Percentiles rank a stretch among this genome's conserved stretches.
Conservation (phyloP, 30 jellyfish, hydroid and myxozoan genomes). For the Turritopsis dohrnii region DNA sequence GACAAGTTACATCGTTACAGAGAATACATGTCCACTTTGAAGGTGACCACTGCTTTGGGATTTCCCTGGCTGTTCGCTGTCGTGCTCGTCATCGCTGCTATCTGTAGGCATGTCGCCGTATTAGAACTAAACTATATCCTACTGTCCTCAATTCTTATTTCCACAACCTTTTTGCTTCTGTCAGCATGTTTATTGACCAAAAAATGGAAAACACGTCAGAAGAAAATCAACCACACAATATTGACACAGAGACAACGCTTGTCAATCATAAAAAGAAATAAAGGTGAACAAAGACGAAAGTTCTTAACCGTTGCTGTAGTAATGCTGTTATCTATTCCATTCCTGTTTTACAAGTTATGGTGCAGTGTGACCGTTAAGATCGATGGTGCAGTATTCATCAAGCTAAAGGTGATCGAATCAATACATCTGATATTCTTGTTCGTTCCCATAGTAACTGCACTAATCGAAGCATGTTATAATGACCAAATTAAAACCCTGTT, state of each 20-base stretch:
- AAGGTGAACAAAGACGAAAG: neutral
- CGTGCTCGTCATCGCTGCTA: neutral
- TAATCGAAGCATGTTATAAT: neutral
- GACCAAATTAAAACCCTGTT: neutral
- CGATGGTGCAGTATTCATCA: neutral
- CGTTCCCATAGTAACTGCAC: neutral
- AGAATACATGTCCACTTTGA: neutral
- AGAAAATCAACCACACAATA: neutral
- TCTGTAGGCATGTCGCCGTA: neutral
- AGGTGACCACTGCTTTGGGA: neutral
- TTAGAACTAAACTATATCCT: neutral
- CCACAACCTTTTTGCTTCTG: neutral
- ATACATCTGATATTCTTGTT: neutral
- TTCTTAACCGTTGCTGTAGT: neutral
- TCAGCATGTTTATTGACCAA: neutral
- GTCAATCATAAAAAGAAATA: neutral
- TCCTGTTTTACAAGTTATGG: neutral
- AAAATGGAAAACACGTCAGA: neutral
- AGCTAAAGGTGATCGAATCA: neutral
- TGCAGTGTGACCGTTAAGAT: neutral
- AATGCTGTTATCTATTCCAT: neutral
- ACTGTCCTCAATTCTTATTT: neutral
- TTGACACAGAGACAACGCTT: neutral
- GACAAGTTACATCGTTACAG: neutral
- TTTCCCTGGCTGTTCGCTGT: neutral